Conservation (phyloP, 2,797 vertebrate genomes). For the Discoglossus pictus region DNA sequence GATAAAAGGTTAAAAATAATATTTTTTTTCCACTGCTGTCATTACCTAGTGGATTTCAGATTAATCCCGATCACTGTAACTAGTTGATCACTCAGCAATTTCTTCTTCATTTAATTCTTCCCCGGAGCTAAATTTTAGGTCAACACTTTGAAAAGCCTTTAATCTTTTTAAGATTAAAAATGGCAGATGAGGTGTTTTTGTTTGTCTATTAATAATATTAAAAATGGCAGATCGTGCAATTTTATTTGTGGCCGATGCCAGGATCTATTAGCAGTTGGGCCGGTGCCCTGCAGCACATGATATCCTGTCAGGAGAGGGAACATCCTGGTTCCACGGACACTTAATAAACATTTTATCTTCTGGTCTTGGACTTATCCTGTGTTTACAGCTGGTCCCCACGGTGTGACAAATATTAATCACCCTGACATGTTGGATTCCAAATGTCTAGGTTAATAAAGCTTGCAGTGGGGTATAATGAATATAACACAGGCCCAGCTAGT, state of each 20-base stretch:
- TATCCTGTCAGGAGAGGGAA: constrained; percentile 63
- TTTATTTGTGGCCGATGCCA: constrained; percentile 15
- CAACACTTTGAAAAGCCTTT: neutral
- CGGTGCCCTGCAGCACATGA: constrained; percentile 31
- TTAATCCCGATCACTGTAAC: too few relatives aligned
- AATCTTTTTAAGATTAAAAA: too few relatives aligned
- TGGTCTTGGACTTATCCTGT: constrained; percentile 63
- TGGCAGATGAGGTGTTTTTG: too few relatives aligned
- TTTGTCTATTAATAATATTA: too few relatives aligned
- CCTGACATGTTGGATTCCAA: constrained; percentile 35
- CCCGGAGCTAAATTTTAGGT: too few relatives aligned
- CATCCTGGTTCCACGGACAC: constrained; percentile 49
- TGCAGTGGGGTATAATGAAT: constrained; percentile 49
- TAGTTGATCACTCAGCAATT: too few relatives aligned
- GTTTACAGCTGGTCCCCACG: constrained; percentile 58
- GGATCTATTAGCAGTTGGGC: neutral
- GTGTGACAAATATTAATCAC: constrained; percentile 57
- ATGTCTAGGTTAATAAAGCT: constrained; percentile 49
- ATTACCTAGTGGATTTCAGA: too few relatives aligned
- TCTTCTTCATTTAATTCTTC: too few relatives aligned
- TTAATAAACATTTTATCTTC: constrained; percentile 52
- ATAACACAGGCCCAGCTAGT: constrained; percentile 45
- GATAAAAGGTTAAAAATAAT: too few relatives aligned
- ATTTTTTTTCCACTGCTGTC: too few relatives aligned
- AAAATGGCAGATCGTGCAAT: too few relatives aligned